phyloP scores from a whole-genome alignment of 2,113 vertebrate species.

The Prionailurus viverrinus region DNA sequence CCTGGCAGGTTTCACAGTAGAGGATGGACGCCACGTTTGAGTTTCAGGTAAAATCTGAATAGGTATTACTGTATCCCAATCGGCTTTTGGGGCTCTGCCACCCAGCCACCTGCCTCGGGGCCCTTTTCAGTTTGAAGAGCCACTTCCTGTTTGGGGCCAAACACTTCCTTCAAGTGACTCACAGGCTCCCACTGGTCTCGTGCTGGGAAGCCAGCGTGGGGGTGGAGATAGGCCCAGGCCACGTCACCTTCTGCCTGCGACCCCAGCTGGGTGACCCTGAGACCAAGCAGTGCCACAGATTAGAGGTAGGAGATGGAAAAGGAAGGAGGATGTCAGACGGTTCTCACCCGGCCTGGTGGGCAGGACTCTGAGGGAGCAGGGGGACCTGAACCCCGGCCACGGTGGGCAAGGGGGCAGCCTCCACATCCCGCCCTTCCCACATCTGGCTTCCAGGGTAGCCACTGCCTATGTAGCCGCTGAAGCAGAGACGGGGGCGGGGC shows the following conservation, averaged over 20 bases:
- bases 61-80: background rate
- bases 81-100: background rate
- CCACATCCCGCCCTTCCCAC: background rate
- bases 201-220: background rate
- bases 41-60: background rate
- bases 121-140: slow-evolving; percentile 5
- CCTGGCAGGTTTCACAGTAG: background rate
- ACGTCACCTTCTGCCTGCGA: background rate
- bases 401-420: background rate
- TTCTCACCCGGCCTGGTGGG: background rate
- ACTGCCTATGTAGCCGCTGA: background rate
- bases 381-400: accelerated
- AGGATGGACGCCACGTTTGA: background rate
- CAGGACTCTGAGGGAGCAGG: background rate
- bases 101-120: background rate
- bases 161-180: slow-evolving; percentile 75
- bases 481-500: background rate
- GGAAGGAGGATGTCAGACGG: background rate
- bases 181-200: background rate
- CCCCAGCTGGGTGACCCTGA: background rate
- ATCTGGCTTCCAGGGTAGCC: background rate
- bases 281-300: background rate
- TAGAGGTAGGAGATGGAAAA: background rate
- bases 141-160: slow-evolving; percentile 73
- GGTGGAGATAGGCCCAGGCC: background rate